Evolutionary conservation across 1,140 invertebrate genomes (phyloP).

Genomic region (Ruditapes philippinarum): DNA sequence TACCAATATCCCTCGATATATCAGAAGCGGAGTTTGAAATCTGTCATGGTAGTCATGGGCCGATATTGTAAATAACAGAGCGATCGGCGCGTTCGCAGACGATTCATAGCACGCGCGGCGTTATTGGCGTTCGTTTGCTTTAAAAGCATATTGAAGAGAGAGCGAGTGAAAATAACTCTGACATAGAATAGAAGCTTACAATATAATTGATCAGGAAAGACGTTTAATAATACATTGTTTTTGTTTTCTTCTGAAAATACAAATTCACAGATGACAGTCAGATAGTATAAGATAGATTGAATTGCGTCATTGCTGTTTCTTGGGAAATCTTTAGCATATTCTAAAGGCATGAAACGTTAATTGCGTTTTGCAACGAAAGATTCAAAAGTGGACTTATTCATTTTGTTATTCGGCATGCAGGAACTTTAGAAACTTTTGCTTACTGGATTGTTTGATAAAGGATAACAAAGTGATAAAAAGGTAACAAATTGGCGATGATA

Average conservation of each 20-base stretch:
- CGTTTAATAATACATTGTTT: conserved; percentile 11
- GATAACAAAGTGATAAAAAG: too few species aligned
- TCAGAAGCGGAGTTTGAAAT: background rate
- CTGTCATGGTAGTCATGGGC: background rate
- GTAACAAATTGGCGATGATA: too few species aligned
- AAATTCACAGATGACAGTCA: background rate
- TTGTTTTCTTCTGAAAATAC: background rate
- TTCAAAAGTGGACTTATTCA: too few species aligned
- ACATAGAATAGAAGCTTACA: background rate
- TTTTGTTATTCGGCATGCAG: too few species aligned
- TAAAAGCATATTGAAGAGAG: background rate
- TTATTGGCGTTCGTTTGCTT: conserved; percentile 1
- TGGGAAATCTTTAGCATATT: too few species aligned
- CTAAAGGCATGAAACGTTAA: too few species aligned
- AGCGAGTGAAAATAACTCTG: background rate
- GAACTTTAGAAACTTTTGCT: too few species aligned
- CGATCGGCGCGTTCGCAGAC: background rate
- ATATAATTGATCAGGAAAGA: background rate
- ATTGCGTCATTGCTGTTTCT: too few species aligned
- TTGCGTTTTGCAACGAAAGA: too few species aligned
- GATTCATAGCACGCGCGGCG: background rate
- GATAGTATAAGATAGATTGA: too few species aligned
- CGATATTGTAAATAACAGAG: conserved; percentile 8
- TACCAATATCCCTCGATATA: background rate
- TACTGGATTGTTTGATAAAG: too few species aligned